These are phyloP conservation scores for Suncus etruscus DNA, from an alignment of 2,113 vertebrate genomes.

Conservation along the genomic window DNA sequence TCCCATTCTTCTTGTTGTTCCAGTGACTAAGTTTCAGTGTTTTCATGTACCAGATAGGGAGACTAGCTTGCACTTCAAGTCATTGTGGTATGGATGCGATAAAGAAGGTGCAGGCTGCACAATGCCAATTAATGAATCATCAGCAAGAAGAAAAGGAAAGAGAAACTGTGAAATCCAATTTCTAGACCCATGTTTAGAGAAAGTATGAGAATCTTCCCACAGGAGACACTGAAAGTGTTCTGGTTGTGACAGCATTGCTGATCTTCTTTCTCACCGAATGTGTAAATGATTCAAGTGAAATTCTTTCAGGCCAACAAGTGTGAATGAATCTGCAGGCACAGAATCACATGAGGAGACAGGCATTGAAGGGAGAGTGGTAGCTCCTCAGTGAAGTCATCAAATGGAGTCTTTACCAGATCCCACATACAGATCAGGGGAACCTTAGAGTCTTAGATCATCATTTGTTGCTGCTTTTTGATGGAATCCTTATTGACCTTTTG, in stretches of 20 bases:
- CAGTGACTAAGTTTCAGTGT: background rate
- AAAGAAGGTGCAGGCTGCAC: background rate
- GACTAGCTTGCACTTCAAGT: background rate
- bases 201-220: background rate
- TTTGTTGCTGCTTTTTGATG: background rate
- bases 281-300: background rate
- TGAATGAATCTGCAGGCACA: background rate
- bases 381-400: background rate
- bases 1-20: slow-evolving; percentile 31
- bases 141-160: background rate
- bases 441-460: background rate
- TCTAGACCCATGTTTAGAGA: background rate
- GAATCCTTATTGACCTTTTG: background rate
- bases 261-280: background rate
- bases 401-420: background rate
- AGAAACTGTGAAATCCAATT: background rate
- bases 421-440: background rate
- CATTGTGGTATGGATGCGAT: no score
- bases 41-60: background rate
- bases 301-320: background rate
- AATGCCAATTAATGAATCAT: background rate
- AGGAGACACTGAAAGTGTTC: background rate
- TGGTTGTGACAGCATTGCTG: background rate
- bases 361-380: background rate
- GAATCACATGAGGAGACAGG: background rate